Base-by-base conservation (phyloP, 30 jellyfish, hydroid and myxozoan species). In the Hydractinia echinata region DNA sequence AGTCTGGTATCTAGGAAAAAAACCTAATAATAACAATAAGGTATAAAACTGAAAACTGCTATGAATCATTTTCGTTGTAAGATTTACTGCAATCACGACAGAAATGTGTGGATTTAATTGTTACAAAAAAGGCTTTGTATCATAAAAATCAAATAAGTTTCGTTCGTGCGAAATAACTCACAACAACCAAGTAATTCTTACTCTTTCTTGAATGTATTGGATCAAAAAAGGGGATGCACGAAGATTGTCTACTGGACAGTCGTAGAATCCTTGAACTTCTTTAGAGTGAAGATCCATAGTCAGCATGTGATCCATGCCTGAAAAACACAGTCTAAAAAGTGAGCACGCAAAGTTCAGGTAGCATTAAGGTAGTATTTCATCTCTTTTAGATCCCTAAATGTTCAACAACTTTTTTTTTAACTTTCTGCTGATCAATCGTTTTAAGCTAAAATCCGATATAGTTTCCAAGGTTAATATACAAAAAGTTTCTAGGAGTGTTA, bases 241-340 rank as follows among this genome's bases (percentile, higher is more conserved):
- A 54, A 94, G 84, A 67, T 94, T 94, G 52, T 94, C 99, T 53
- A 94, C 99, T 8, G 99, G 99, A 69, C 99, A 94, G 68, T 94
- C 94, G 54, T 89, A 94, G 81, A 94, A 94, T 6, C 99, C 99
- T 82, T 94, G 99, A 18, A 94, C 95, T 62, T 94, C 99, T 85
- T 94, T 94, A 55, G 99, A 88, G 83, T 94, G 99, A 66, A 94
- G 66, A 82, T 94, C 99, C 96, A 94, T 86, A 16, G 99, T 94
- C 18, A 94, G 84, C 81, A 94, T 82, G 67, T 94, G 99, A 83
- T 94, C 99, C 84, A 94, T 82, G 39, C 99, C 99, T 87, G 79
- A 51, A 77, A 30, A 14, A 13, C 1, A 20, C 79, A 16, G 39
- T 68, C 79, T 10, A 10, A 68, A 14, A 30, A 68, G 51, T 13